Evolutionary conservation across 2,797 vertebrate species (phyloP).

Genomic region (Hemibagrus guttatus): DNA sequence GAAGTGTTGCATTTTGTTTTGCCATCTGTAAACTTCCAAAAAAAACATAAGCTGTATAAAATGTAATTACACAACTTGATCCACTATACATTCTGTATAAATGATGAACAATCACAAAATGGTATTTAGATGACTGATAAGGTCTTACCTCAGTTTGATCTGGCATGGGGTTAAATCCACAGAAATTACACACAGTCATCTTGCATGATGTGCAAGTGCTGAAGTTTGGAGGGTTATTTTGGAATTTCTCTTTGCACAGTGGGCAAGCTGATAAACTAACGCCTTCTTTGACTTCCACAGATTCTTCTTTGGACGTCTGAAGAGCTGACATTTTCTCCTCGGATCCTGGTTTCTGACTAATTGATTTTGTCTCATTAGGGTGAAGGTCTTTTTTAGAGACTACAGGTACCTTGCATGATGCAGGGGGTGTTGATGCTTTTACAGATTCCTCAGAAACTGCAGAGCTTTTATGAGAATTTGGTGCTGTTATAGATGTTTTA

Average conservation of each 20-base stretch:
- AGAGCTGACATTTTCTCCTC: constrained; percentile 55
- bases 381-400: constrained; percentile 29
- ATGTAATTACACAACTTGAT: not conserved
- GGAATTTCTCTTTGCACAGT: constrained; percentile 24
- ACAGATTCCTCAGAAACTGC: constrained; percentile 57
- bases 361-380: constrained; percentile 19
- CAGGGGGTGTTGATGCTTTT: constrained; percentile 78
- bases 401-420: constrained; percentile 31
- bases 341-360: constrained; percentile 36
- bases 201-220: constrained; percentile 38
- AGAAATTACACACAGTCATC: constrained; percentile 75
- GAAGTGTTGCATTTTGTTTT: not conserved
- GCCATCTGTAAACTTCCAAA: not conserved
- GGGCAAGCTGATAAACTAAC: constrained; percentile 71
- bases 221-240: constrained; percentile 64
- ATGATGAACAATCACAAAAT: not conserved
- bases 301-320: constrained; percentile 63
- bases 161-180: constrained; percentile 93
- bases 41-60: not conserved
- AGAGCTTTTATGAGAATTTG: constrained; percentile 60
- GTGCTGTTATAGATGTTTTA: constrained; percentile 74
- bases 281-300: constrained; percentile 55
- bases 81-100: not conserved
- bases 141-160: constrained; percentile 85
- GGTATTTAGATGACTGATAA: not conserved